Percentiles rank a stretch among this genome's conserved stretches.
These are phyloP conservation scores for Pteromalus puparum DNA, from an alignment of 1,140 invertebrate genomes.

Conservation along the genomic window DNA sequence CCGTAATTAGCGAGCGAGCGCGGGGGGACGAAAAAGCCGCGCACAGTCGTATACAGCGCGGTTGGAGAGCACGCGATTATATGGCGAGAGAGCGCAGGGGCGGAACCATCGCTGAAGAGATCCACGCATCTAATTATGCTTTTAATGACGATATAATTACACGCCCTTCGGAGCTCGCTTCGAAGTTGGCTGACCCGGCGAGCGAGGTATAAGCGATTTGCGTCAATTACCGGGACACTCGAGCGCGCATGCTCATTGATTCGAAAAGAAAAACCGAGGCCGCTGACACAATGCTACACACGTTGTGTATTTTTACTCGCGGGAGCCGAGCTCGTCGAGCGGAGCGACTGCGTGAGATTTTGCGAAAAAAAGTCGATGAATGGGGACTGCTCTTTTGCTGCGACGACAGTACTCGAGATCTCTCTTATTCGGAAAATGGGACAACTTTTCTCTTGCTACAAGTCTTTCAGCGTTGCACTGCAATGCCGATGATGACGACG, in stretches of 20 bases:
- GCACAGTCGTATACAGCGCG: background rate
- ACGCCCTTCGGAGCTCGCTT: background rate
- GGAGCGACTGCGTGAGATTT: background rate
- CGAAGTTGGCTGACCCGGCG: background rate
- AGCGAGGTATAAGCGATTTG: background rate
- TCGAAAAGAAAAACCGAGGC: background rate
- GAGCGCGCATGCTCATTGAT: constrained; percentile 35
- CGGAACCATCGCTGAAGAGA: background rate
- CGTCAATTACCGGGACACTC: constrained; percentile 7
- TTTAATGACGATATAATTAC: constrained; percentile 44
- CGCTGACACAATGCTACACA: background rate
- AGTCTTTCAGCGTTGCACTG: background rate
- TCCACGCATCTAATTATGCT: constrained; percentile 31
- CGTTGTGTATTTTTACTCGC: background rate
- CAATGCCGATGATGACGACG: background rate
- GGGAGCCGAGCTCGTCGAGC: background rate
- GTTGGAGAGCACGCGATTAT: too few species aligned
- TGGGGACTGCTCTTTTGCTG: background rate
- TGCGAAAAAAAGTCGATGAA: constrained; percentile 1
- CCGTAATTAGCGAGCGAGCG: constrained; percentile 12
- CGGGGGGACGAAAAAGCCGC: background rate
- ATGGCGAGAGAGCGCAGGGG: too few species aligned
- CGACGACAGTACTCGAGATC: background rate
- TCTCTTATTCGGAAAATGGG: background rate
- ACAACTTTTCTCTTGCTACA: background rate